Base-by-base conservation (phyloP, 2,113 vertebrate genomes). In the Paralichthys olivaceus region DNA sequence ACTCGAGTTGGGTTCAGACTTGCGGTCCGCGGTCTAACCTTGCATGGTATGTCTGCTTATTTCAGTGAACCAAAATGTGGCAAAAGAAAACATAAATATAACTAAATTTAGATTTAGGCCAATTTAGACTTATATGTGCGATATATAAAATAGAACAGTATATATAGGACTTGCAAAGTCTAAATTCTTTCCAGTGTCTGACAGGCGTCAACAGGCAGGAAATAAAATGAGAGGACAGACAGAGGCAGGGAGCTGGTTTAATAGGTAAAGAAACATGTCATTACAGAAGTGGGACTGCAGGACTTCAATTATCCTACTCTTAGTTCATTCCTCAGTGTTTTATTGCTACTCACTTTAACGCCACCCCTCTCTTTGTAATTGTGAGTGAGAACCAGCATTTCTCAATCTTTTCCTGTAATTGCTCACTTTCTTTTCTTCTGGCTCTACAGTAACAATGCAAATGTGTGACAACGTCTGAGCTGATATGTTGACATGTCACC, bases 261-360 rank as follows among this genome's bases (percentile, higher is more conserved):
- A 84, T 83, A 80, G 84, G 79, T 87, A 81, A 34, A 8, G 22
- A 77, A 87, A 85, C 85, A 56, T 91, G 80, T 89, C 78, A 86
- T 92, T 91, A 89, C 54, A 63, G 80, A 84, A 59, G 58, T 79
- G 74, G 75, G 75, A 78, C 77, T 83, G 68, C 20, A 78, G 62
- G 40, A 72, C 86, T 70, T 87, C 81, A 87, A 86, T 92, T 87
- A 87, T 80, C 74, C 85, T 84, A 59, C 79, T 69, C 77, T 81
- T 65, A 70, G 47, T 43, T 84, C 82, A 79, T 79, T 90, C 88
- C 79, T 77, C 2, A 81, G 81, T 60, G 25, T 84, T 61, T 87
- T 83, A 89, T 55, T 75, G 81, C 68, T 69, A 54, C 61, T 80
- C 58, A 25, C 34, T 79, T 81, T 79, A 60, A 56, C 51, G 15